Percentiles rank a stretch among this genome's conserved stretches.
These are phyloP conservation scores for Pseudeuparius sepicola DNA, from an alignment of 2,888 invertebrate genomes.

Conservation along the genomic window DNA sequence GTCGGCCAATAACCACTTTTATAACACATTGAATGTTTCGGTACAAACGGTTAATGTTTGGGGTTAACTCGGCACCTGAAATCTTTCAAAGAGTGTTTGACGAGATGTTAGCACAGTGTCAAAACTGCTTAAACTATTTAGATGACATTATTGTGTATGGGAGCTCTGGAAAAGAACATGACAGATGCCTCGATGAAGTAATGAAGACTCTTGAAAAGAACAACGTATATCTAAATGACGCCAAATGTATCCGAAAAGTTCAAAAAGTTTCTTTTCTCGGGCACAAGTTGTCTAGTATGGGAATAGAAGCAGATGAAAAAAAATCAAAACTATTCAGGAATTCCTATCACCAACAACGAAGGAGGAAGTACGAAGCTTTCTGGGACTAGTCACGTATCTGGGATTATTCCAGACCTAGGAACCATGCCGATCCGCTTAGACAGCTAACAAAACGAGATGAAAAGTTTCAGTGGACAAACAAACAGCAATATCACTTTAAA, in stretches of 20 bases:
- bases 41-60: slow-evolving; percentile 31
- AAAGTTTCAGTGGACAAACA: too few relatives aligned
- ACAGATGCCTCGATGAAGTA: slow-evolving; percentile 24
- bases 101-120: slow-evolving; percentile 24
- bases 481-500: too few relatives aligned
- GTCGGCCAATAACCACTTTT: slow-evolving; percentile 14
- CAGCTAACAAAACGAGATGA: too few relatives aligned
- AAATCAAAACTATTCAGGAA: slow-evolving; percentile 8
- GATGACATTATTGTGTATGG: too few relatives aligned
- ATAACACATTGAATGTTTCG: slow-evolving; percentile 21
- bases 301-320: slow-evolving; percentile 21
- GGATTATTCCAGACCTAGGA: slow-evolving; percentile 10
- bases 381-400: too few relatives aligned
- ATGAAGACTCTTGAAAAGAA: too few relatives aligned
- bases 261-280: slow-evolving; percentile 14
- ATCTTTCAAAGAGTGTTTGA: slow-evolving; percentile 24
- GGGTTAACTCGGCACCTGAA: slow-evolving; percentile 26
- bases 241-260: too few relatives aligned
- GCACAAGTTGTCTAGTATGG: slow-evolving; percentile 14
- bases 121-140: slow-evolving; percentile 25
- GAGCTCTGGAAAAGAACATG: slow-evolving; percentile 27
- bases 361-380: slow-evolving; percentile 23
- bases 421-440: slow-evolving; percentile 15
- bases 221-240: too few relatives aligned
- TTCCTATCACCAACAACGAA: slow-evolving; percentile 23